Base-by-base conservation (phyloP, 2,888 invertebrate species). In the Scelioninae gen. 1 region DNA sequence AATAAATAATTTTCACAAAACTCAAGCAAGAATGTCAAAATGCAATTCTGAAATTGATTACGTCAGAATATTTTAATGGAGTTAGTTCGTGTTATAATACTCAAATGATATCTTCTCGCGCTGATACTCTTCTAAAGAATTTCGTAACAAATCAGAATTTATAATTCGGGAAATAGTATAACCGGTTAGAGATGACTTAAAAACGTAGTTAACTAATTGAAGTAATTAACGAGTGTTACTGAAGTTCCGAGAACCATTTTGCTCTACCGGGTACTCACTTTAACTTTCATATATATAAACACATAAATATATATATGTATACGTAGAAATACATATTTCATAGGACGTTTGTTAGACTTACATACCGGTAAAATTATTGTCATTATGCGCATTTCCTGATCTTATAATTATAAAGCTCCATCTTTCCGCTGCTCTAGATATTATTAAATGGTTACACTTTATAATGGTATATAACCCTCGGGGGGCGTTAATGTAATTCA, bases 161-260 rank as follows among this genome's bases (percentile, higher is more conserved):
- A 47, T 63, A 69, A 69, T 69, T 63, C 56, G 55, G 47, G 51
- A 58, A 71, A 78, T 58, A 49, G 65, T 51, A 58, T 56, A 65
- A 45, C 71, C 45, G 40, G 56, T n/a, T n/a, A n/a, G n/a, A n/a
- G n/a, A n/a, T n/a, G n/a, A n/a, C 43, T 65, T 40, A 78, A 65
- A 71, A 65, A 76, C 58, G 43, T 51, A 65, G 58, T 78, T 65
- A 56, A 63, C 65, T 78, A 78, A 71, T 78, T 71, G 78, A 71
- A 34, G 65, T 51, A 78, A 78, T 78, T 78, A 78, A 71, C 65
- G 29, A 65, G 49, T 65, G 71, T 71, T 56, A 29, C 58, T 43
- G 13, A 69, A 77, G 62, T 77, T 77, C 7, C 63, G 47, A 56
- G 49, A 32, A 62, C 15, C 69, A 63, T 63, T 77, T 77, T 62